phyloP scores from a whole-genome alignment of 2,888 invertebrate genomes.

The Hanleya hanleyi region DNA sequence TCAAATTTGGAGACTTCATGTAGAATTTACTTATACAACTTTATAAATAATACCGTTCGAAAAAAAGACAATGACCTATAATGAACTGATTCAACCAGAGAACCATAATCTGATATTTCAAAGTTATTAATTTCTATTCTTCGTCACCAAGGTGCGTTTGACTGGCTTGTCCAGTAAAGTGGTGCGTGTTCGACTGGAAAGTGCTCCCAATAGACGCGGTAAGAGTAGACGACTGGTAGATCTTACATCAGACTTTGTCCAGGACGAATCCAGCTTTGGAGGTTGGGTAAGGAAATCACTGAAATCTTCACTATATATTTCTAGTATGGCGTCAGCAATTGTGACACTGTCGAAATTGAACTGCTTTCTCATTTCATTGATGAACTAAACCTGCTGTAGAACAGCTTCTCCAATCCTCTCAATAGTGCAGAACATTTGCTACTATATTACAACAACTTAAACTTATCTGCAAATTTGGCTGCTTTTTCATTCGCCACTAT shows the following conservation, averaged over 20 bases:
- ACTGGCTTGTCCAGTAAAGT: conserved; percentile 26
- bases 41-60: background rate
- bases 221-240: conserved; percentile 28
- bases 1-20: no score
- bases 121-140: no score
- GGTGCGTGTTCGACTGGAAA: conserved; percentile 30
- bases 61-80: background rate
- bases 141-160: background rate
- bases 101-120: background rate
- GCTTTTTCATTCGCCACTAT: no score
- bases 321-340: no score
- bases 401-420: no score
- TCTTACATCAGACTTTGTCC: conserved; percentile 22
- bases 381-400: no score
- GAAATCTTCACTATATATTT: no score
- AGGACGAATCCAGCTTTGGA: conserved; percentile 24
- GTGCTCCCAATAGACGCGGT: conserved; percentile 19
- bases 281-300: conserved; percentile 42
- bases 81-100: background rate
- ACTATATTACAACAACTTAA: no score
- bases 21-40: background rate
- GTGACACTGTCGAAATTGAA: no score
- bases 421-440: no score
- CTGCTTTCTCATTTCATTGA: no score
- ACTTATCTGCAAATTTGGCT: no score